Base-by-base conservation (phyloP, 2,113 vertebrate genomes). In the Alligator sinensis region DNA sequence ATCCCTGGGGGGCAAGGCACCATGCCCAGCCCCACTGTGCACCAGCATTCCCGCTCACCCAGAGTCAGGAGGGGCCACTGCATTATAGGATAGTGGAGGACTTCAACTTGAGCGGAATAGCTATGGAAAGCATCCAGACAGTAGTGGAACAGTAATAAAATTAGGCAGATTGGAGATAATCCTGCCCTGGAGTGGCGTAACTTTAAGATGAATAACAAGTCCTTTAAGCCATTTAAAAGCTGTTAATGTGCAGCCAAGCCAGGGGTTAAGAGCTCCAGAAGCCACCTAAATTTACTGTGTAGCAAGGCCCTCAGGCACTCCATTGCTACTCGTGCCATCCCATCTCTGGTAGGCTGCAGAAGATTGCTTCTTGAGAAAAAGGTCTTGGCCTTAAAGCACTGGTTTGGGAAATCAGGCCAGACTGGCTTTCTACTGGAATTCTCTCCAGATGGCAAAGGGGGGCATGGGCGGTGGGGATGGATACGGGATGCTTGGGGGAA, bases 21-120 rank as follows among this genome's bases (percentile, higher is more conserved):
- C 87, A 16, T 30, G 5, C 81, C 1, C 2, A 30, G 58, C 27
- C 0, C 3, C 60, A 55, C 4, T 3, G 47, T 30, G 75, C 77
- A 60, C 21, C 1, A 2, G 11, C 12, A 21, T 10, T 89, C 38
- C 63, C 11, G 1, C 47, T 47, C 47, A 47, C 47, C 47, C 47
- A 47, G 47, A 47, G 47, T 47, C 47, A 47, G 47, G 47, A 47
- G 47, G 9, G 47, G 47, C 47, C 47, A 8, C 47, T 47, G 47
- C 47, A 47, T 47, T 47, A 7, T 47, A 9, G 47, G 47, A 47
- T 47, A 47, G 47, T 47, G 47, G 47, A 9, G 47, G 47, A 9
- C 47, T 47, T 47, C 47, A 47, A 47, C 47, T 47, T 47, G 8
- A 47, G 8, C 47, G 9, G 47, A 47, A 47, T 9, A 47, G 47